A percentile compares a stretch with the other conserved stretches of the same genome.
phyloP scores from a whole-genome alignment of 2,888 invertebrate species.

The Pseudococcus viburni region DNA sequence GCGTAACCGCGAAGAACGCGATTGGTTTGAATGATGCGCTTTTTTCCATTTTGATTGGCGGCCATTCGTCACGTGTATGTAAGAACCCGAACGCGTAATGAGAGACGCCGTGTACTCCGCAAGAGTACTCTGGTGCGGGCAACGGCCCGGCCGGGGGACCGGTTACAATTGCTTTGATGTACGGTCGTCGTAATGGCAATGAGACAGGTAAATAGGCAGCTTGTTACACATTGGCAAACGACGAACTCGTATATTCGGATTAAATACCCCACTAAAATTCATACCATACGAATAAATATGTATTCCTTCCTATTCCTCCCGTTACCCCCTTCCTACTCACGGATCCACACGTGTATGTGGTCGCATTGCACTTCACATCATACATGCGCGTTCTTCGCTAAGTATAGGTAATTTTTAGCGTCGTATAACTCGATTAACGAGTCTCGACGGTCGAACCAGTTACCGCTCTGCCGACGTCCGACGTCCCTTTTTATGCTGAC shows the following conservation, averaged over 20 bases:
- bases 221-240: slow-evolving; percentile 53
- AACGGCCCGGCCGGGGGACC: slow-evolving; percentile 1
- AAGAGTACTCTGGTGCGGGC: not conserved
- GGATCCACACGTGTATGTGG: not conserved
- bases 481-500: slow-evolving; percentile 22
- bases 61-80: slow-evolving; percentile 62
- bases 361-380: not conserved
- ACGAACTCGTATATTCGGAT: not conserved
- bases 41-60: slow-evolving; percentile 59
- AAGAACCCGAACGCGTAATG: slow-evolving; percentile 41
- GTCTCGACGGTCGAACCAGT: slow-evolving; percentile 30
- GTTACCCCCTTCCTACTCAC: not conserved
- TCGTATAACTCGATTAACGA: slow-evolving; percentile 47
- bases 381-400: not conserved
- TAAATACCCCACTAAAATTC: slow-evolving; percentile 21
- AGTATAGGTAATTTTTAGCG: slow-evolving; percentile 45
- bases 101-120: slow-evolving; percentile 30
- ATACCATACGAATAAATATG: slow-evolving; percentile 16
- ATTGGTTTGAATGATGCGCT: slow-evolving; percentile 53
- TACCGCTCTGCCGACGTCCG: not conserved
- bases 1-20: slow-evolving; percentile 50
- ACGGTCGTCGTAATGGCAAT: slow-evolving; percentile 22
- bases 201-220: slow-evolving; percentile 51
- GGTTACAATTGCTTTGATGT: slow-evolving; percentile 33
- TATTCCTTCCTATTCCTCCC: not conserved